phyloP scores from a whole-genome alignment of 2,797 vertebrate species.

The Pyrocephalus nanus region DNA sequence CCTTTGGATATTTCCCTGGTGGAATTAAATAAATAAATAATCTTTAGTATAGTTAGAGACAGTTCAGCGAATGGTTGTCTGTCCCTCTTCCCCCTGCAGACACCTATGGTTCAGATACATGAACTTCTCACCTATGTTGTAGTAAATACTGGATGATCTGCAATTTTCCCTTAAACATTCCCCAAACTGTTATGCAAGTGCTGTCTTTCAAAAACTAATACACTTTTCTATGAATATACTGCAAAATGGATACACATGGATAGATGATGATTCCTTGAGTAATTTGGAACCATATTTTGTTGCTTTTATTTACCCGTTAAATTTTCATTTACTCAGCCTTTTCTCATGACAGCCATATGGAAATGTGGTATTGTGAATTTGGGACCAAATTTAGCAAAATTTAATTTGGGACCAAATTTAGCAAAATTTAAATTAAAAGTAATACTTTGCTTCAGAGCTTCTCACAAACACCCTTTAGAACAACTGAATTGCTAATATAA shows the following conservation, averaged over 20 bases:
- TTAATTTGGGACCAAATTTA: neutral
- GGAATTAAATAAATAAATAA: neutral
- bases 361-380: neutral
- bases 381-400: neutral
- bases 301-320: neutral
- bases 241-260: neutral
- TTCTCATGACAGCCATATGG: neutral
- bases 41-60: neutral
- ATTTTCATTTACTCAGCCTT: neutral
- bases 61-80: neutral
- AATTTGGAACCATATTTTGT: neutral
- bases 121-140: neutral
- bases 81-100: neutral
- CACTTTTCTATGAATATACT: neutral
- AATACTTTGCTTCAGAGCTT: neutral
- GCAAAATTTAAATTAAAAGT: neutral
- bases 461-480: neutral
- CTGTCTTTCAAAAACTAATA: neutral
- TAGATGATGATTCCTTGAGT: neutral
- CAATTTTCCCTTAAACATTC: neutral
- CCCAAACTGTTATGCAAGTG: neutral
- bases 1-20: neutral
- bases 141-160: neutral
- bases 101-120: neutral
- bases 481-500: neutral